Base-by-base conservation (phyloP, 35 echinoderm and acorn worm genomes). In the Stichopus chloronotus region DNA sequence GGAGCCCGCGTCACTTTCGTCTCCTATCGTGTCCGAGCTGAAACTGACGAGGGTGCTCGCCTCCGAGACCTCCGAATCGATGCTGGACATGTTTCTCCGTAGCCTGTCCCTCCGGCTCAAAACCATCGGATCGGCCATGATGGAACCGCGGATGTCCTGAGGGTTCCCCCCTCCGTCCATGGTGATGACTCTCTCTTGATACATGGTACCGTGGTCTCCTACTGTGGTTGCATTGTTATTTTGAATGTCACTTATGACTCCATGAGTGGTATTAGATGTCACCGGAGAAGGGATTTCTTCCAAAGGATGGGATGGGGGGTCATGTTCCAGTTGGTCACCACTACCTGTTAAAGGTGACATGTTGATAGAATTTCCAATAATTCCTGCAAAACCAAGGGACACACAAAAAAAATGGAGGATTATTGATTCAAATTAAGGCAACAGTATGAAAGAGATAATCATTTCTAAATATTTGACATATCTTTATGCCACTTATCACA, bases 61-160 rank as follows among this genome's bases (percentile, higher is more conserved):
- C 83, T 96, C 97, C 1, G 97, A 99, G 16, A 95, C 58, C 90
- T 99, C 95, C 1, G 97, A 99, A 81, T 99, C 97, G 22, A 99
- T 92, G 56, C 97, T 99, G 21, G 92, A 96, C 16, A 94, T 94
- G n/a, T 95, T 95, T 77, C 95, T 87, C 16, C 81, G 72, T 4
- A 95, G 83, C 14, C 90, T 80, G 30, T 90, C 94, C 79, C 96
- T 81, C 54, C 96, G 55, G 14, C 76, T 77, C 53, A 77, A 19
- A 5, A 91, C 63, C 14, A 65, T 54, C 25, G 81, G 87, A 78
- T 94, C 72, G 76, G 77, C 53, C 53, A 57, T 23, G 7, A 55
- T 59, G 80, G 25, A 24, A 6, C 80, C 79, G 11, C 52, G 53
- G 10, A 81, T 79, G 19, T 84, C 81, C 17, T 54, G 72, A 5